A percentile compares a stretch with the other conserved stretches of the same genome.
phyloP scores from a whole-genome alignment of 2,888 invertebrate species.

The Tortrix viridana region DNA sequence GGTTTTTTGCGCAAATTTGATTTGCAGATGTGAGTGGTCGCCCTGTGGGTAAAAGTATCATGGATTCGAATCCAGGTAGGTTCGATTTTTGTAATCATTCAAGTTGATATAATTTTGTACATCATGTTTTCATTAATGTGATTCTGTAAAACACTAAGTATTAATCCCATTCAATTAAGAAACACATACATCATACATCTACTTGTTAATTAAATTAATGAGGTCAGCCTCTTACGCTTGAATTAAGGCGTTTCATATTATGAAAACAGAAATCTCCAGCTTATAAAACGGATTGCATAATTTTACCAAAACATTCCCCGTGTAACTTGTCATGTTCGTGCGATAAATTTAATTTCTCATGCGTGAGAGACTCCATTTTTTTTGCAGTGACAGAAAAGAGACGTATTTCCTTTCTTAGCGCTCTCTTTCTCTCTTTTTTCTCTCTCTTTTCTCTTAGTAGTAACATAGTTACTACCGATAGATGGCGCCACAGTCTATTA shows the following conservation, averaged over 20 bases:
- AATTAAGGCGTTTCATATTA: neutral
- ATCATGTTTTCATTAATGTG: too few species aligned
- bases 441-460: too few species aligned
- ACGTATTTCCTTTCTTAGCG: too few species aligned
- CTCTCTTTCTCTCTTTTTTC: too few species aligned
- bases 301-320: constrained; percentile 1
- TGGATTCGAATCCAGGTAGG: neutral
- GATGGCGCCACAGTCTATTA: too few species aligned
- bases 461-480: too few species aligned
- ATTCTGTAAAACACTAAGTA: too few species aligned
- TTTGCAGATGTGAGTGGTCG: constrained; percentile 1
- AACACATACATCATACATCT: too few species aligned
- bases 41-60: constrained; percentile 4
- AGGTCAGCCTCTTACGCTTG: neutral
- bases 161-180: too few species aligned
- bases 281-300: constrained; percentile 1
- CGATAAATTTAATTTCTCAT: constrained; percentile 2
- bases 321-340: neutral
- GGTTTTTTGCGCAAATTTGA: constrained; percentile 1
- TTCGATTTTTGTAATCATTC: neutral
- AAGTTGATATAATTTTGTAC: neutral
- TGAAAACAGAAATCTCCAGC: neutral
- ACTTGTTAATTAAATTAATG: too few species aligned
- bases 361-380: neutral
- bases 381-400: neutral